These are phyloP conservation scores for Phrynosoma blainvillii DNA, from an alignment of 2,113 vertebrate genomes.

Conservation along the genomic window DNA sequence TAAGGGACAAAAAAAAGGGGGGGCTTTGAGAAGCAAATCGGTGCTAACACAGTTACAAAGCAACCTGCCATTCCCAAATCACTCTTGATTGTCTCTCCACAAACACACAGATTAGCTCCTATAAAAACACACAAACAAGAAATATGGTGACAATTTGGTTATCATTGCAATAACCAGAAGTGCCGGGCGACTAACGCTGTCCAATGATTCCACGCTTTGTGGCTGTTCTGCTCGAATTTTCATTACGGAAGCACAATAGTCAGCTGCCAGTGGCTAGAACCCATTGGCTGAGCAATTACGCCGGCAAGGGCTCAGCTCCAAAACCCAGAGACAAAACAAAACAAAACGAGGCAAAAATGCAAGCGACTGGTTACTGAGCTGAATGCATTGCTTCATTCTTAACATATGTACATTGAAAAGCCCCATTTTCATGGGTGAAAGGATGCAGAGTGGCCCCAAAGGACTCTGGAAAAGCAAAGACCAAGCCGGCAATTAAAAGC, in stretches of 20 bases:
- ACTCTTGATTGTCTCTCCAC: rapidly evolving
- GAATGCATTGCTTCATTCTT: not conserved
- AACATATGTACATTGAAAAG: constrained; percentile 17
- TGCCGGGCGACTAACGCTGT: not conserved
- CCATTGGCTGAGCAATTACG: constrained; percentile 21
- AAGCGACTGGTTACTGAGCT: constrained; percentile 27
- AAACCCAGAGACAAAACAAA: constrained; percentile 33
- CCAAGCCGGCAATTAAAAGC: not conserved
- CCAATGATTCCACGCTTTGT: constrained; percentile 19
- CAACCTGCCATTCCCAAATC: constrained; percentile 12
- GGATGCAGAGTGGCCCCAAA: constrained; percentile 3
- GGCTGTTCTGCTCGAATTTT: not conserved
- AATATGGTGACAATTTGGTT: not conserved
- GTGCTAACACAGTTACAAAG: constrained; percentile 13
- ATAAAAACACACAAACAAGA: not conserved
- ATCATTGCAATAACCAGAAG: constrained; percentile 39
- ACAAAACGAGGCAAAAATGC: constrained; percentile 20
- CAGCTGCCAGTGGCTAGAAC: constrained; percentile 26
- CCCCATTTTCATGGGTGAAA: not conserved
- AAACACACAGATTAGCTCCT: not conserved
- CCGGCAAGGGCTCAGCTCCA: not conserved
- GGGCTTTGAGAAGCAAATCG: constrained; percentile 6
- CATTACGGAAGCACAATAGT: not conserved
- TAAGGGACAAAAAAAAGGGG: not conserved
- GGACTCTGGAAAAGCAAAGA: constrained; percentile 2